Percentiles rank a stretch among this genome's conserved stretches.
These are phyloP conservation scores for Tiphia femorata DNA, from an alignment of 2,888 invertebrate species.

Conservation along the genomic window DNA sequence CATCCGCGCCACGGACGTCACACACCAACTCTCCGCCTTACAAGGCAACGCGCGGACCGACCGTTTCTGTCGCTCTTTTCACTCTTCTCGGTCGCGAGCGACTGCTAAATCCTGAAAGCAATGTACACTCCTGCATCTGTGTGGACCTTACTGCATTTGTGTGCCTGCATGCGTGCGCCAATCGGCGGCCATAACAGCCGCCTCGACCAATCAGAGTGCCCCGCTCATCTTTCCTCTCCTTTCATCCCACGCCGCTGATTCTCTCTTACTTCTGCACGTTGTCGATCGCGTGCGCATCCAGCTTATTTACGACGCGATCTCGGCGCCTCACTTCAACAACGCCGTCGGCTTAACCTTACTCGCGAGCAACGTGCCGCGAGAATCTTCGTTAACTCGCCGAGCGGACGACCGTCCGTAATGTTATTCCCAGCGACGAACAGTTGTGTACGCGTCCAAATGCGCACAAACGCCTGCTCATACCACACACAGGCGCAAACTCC, in stretches of 20 bases:
- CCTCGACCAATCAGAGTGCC: constrained; percentile 52
- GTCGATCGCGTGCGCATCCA: constrained; percentile 41
- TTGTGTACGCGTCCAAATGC: no score
- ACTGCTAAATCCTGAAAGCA: constrained; percentile 49
- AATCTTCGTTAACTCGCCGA: no score
- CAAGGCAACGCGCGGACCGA: constrained; percentile 62
- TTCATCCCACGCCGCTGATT: constrained; percentile 4
- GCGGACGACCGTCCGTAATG: no score
- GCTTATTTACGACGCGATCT: constrained; percentile 38
- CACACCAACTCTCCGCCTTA: constrained; percentile 53
- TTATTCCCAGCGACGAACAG: no score
- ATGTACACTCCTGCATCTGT: no score
- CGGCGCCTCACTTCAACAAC: constrained; percentile 3
- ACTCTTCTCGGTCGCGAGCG: constrained; percentile 54
- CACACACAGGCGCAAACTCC: constrained; percentile 42
- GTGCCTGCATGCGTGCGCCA: constrained; percentile 45
- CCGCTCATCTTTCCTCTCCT: constrained; percentile 35
- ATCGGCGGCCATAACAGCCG: constrained; percentile 55
- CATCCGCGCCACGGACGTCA: constrained; percentile 48
- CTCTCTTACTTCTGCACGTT: not conserved
- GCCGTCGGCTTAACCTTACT: not conserved
- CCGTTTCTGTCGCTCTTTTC: constrained; percentile 59
- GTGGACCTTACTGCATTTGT: constrained; percentile 31
- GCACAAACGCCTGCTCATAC: constrained; percentile 19
- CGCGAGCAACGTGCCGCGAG: no score